Base-by-base conservation (phyloP, 2,797 vertebrate species). In the Crocodylus rhombifer region DNA sequence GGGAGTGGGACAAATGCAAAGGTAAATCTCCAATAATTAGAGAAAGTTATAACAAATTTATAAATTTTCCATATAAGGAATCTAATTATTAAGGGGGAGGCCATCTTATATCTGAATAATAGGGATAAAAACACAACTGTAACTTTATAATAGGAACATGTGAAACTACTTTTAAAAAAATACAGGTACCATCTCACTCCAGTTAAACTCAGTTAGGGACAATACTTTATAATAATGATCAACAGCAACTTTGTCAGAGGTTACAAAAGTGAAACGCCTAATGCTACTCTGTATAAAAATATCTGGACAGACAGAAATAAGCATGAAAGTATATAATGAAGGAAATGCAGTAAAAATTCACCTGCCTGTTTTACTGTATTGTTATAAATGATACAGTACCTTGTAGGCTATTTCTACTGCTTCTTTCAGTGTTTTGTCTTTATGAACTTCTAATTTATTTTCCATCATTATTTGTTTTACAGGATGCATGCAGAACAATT, bases 401-500 rank as follows among this genome's bases (percentile, higher is more conserved):
- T 99, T 99, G 90, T 99, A 99, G 92, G 99, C 99, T 94, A 99
- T 98, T 97, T 99, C 99, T 89, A 99, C 99, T 94, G 99, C 99
- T 97, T 99, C 99, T 92, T 97, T 98, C 91, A 99, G 98, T 18
- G 98, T 99, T 97, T 99, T 99, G 96, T 99, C 99, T 91, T 99
- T 99, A 97, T 99, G 99, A 94, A 99, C 99, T 94, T 99, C 99
- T 93, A 99, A 97, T 96, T 99, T 99, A 97, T 99, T 99, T 97
- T 99, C 99, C 98, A 99, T 99, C 99, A 99, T 99, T 94, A 98
- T 97, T 97, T 98, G 99, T 95, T 99, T 99, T 76, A 98, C 98
- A 75, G 99, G 99, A 98, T 99, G 99, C 98, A 99, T 98, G 97
- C 99, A 99, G 97, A 99, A 99, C 76, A 99, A 98, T 97, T 99